Evolutionary conservation across 2,113 vertebrate genomes (phyloP).

Genomic region (Hepsetus odoe): DNA sequence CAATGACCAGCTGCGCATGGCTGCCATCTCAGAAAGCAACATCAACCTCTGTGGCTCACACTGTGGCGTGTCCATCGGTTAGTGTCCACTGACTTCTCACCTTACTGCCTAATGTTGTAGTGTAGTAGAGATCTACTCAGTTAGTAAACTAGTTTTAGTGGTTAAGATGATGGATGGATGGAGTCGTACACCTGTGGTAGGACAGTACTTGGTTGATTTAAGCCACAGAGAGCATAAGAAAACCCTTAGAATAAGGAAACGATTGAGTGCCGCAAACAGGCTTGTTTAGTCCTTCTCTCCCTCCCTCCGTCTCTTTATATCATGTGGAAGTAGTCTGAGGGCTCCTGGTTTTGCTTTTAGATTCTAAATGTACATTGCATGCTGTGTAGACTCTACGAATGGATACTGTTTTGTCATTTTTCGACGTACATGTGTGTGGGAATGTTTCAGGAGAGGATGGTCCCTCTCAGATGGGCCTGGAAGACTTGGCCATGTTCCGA

Average conservation of each 20-base stretch:
- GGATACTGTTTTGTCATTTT: conserved; percentile 46
- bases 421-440: conserved; percentile 4
- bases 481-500: conserved; percentile 91
- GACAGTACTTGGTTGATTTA: no score
- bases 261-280: no score
- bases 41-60: conserved; percentile 93
- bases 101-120: neutral
- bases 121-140: no score
- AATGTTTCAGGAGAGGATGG: conserved; percentile 87
- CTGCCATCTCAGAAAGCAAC: conserved; percentile 92
- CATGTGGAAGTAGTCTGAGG: conserved; percentile 29
- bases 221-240: no score
- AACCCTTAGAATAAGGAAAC: no score
- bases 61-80: conserved; percentile 92
- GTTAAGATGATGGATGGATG: no score
- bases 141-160: no score
- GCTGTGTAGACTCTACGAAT: conserved; percentile 49
- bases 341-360: conserved; percentile 66
- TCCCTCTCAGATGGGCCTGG: conserved; percentile 92
- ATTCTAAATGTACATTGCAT: conserved; percentile 73
- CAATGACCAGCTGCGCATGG: conserved; percentile 93
- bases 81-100: conserved; percentile 58
- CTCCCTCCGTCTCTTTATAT: conserved; percentile 66
- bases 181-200: no score
- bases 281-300: conserved; percentile 50